Conservation (phyloP, 1,140 invertebrate genomes). For the Diorhabda elongata region DNA sequence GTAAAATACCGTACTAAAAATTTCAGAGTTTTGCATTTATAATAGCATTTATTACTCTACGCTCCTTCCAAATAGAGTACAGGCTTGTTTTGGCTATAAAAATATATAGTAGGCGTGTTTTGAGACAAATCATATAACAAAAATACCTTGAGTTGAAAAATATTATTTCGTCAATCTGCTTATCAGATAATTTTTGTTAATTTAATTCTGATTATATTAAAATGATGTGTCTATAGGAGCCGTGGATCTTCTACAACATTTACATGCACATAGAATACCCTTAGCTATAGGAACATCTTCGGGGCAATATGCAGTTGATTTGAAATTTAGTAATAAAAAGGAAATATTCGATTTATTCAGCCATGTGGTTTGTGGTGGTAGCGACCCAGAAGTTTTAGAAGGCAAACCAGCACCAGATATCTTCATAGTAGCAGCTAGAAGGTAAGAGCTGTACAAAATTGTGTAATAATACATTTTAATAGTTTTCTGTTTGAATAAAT, state of each 20-base stretch:
- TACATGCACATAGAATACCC: constrained; percentile 72
- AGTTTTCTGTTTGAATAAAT: constrained; percentile 49
- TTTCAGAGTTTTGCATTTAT: too few relatives aligned
- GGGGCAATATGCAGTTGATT: constrained; percentile 64
- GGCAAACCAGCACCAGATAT: constrained; percentile 94
- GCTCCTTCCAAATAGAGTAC: too few relatives aligned
- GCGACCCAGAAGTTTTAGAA: constrained; percentile 80
- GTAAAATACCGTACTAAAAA: too few relatives aligned
- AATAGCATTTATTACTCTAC: too few relatives aligned
- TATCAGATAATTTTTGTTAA: not conserved
- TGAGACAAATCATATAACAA: too few relatives aligned
- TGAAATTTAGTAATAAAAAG: constrained; percentile 73
- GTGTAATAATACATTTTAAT: constrained; percentile 38
- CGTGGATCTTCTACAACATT: constrained; percentile 72
- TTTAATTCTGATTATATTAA: constrained; percentile 27
- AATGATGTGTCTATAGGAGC: constrained; percentile 61
- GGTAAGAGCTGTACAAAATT: constrained; percentile 72
- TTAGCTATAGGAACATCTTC: constrained; percentile 88
- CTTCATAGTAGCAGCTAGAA: constrained; percentile 76
- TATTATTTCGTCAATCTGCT: too few relatives aligned
- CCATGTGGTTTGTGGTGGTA: constrained; percentile 79
- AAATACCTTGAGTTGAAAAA: too few relatives aligned
- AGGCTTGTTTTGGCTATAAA: too few relatives aligned
- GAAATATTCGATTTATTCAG: constrained; percentile 74
- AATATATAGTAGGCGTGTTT: too few relatives aligned